These are phyloP conservation scores for Littorina saxatilis DNA, from an alignment of 1,140 invertebrate species.

Conservation along the genomic window DNA sequence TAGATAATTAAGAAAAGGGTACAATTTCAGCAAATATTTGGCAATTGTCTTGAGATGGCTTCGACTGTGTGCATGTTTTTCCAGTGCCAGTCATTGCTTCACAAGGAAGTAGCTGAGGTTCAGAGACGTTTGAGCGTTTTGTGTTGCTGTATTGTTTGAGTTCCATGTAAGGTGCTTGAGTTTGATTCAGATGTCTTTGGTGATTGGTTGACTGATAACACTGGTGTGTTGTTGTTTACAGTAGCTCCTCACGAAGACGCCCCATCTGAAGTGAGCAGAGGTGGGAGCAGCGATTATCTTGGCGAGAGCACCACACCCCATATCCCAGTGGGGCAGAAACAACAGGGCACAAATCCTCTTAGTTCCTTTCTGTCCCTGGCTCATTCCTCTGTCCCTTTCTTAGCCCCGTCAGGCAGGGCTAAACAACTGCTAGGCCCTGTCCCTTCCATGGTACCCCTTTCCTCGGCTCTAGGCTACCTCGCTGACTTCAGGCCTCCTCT, in stretches of 20 bases:
- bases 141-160: no score
- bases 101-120: no score
- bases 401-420: background rate
- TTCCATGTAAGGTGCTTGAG: no score
- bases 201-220: background rate
- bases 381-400: background rate
- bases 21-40: no score
- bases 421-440: background rate
- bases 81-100: no score
- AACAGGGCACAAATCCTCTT: background rate
- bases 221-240: slow-evolving; percentile 6
- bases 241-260: background rate
- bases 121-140: no score
- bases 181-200: no score
- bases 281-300: background rate
- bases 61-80: no score
- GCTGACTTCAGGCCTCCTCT: background rate
- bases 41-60: no score
- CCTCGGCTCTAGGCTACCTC: background rate
- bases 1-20: no score
- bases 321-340: background rate
- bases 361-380: background rate
- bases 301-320: background rate
- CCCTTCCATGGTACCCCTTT: background rate
- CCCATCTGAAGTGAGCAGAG: background rate